A percentile compares a stretch with the other conserved stretches of the same genome.
Evolutionary conservation across 2,113 vertebrate species (phyloP).

Genomic region (Ginglymostoma cirratum): DNA sequence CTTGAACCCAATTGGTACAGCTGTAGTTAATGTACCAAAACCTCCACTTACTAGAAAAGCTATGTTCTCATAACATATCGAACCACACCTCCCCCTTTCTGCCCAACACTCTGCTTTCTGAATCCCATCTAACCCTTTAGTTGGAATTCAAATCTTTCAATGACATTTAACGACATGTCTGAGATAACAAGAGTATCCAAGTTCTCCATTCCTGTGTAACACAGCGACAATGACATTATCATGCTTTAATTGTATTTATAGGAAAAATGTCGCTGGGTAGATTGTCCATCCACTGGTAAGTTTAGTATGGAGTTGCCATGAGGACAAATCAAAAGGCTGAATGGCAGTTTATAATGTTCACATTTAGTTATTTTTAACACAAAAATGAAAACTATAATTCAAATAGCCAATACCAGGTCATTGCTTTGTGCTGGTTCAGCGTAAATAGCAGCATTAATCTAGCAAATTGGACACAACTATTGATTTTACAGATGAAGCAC

Average conservation of each 20-base stretch:
- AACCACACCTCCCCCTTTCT: neutral
- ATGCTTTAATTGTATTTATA: neutral
- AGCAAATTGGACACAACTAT: neutral
- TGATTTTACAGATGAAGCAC: neutral
- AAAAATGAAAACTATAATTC: neutral
- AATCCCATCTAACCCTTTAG: neutral
- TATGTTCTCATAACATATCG: neutral
- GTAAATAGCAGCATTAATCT: neutral
- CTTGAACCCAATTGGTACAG: neutral
- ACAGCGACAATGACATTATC: neutral
- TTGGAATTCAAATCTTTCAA: neutral
- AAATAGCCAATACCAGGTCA: neutral
- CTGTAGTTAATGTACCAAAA: neutral
- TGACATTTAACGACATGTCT: neutral
- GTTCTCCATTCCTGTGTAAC: neutral
- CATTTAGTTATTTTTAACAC: neutral
- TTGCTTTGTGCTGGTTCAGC: neutral
- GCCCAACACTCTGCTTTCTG: neutral
- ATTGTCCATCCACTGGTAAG: neutral
- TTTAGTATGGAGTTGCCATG: neutral
- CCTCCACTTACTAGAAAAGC: neutral
- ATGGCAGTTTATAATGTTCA: neutral
- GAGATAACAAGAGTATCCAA: neutral
- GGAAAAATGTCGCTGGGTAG: neutral
- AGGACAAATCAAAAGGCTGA: neutral